Evolutionary conservation across 2,113 vertebrate genomes (phyloP), one percentile per base, ranked within the genome.

Genomic region (Isurus oxyrinchus): DNA sequence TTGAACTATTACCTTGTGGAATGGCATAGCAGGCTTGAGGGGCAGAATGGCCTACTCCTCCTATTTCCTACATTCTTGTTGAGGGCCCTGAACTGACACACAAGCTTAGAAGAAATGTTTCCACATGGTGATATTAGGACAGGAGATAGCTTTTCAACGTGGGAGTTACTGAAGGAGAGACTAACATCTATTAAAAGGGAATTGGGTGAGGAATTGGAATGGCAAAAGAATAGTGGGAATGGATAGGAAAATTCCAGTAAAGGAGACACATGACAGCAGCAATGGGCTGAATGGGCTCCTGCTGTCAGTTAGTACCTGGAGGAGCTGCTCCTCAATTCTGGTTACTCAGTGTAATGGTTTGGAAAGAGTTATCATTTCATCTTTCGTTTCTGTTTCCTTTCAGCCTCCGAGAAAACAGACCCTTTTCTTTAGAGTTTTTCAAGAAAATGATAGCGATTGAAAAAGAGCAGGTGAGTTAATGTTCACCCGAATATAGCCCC

Each of bases 361-460:
- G 13, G 55, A 35, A 57, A 35, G 55, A 35, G 61, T 44, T 67
- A 5, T 94, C 19, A 49, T 44, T 2, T 5, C 27, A 2, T 10
- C 44, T 59, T 19, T 59, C 55, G 0, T 7, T 88, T 90, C 11
- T 10, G 86, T 53, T 35, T 4, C 86, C 76, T 96, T 97, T 61
- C 97, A 99, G 99, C 97, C 97, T 99, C 96, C 98, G 98, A 96
- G 99, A 99, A 97, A 98, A 97, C 93, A 98, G 98, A 7, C 99
- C 99, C 0, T 97, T 99, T 97, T 98, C 99, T 87, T 98, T 98
- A 96, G 97, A 97, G 7, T 99, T 99, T 98, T 99, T 99, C 97
- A 98, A 97, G 97, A 98, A 96, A 96, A 99, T 99, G 98, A 98
- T 99, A 94, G 97, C 98, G 96, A 98, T 99, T 61, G 99, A 99